Evolutionary conservation across 2,113 vertebrate genomes (phyloP).

Genomic region (Catharus fuscescens): DNA sequence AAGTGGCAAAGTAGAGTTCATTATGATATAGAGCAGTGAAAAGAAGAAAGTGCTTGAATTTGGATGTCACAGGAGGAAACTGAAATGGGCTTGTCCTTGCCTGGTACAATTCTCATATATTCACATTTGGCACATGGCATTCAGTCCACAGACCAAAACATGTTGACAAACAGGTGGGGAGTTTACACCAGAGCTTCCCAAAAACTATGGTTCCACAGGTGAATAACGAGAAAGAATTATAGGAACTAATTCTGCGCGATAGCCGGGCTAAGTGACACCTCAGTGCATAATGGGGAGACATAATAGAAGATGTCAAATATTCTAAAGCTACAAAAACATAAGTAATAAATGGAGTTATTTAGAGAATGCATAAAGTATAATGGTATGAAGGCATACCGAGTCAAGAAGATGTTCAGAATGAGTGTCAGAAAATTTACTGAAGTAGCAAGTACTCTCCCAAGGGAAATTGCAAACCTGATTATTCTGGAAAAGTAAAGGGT

Average conservation of each 20-base stretch:
- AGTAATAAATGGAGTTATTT: background rate
- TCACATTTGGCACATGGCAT: fast-evolving
- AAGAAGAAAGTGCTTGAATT: background rate
- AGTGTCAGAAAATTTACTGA: background rate
- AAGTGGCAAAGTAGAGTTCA: background rate
- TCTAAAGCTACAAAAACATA: background rate
- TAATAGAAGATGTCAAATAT: background rate
- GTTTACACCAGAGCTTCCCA: background rate
- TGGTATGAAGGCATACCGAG: background rate
- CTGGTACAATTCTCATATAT: background rate
- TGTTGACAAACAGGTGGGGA: background rate
- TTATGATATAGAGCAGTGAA: background rate
- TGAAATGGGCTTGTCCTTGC: background rate
- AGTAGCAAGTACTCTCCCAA: background rate
- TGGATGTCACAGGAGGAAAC: background rate
- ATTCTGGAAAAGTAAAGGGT: background rate
- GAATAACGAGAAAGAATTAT: background rate
- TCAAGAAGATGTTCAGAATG: background rate
- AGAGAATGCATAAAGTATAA: background rate
- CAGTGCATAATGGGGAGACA: background rate
- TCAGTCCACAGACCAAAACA: background rate
- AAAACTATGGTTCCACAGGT: background rate
- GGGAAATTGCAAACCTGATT: background rate
- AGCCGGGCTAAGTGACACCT: background rate
- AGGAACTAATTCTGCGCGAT: background rate